phyloP scores from a whole-genome alignment of 2,888 invertebrate species.

The Cephus pulcher region DNA sequence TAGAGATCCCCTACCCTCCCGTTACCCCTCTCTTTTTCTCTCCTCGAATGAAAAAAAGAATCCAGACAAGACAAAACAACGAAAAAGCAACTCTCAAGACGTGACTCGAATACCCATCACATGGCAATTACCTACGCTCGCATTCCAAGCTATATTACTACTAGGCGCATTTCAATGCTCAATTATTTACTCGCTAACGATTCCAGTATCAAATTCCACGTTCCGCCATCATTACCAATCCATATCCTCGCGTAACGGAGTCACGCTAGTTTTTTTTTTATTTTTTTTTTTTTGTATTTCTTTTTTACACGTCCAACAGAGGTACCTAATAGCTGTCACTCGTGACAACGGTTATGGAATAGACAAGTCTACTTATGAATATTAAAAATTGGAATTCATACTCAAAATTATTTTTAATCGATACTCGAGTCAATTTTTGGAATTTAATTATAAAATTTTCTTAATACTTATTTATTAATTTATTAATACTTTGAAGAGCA shows the following conservation, averaged over 20 bases:
- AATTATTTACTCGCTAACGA: background rate
- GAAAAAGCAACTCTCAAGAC: background rate
- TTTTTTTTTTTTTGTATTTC: background rate
- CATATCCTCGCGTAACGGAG: background rate
- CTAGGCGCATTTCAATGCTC: background rate
- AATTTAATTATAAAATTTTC: background rate
- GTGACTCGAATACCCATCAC: background rate
- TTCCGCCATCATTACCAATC: background rate
- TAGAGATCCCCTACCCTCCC: background rate
- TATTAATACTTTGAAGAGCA: background rate
- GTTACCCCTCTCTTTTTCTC: background rate
- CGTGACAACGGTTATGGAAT: background rate
- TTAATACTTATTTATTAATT: too few relatives aligned
- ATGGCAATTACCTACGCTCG: background rate
- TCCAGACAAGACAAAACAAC: background rate
- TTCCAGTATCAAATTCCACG: background rate
- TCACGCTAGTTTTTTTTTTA: background rate
- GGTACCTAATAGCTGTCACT: background rate
- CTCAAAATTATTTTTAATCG: background rate
- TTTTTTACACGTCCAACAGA: background rate
- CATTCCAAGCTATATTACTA: background rate
- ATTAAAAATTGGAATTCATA: background rate
- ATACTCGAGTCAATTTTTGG: background rate
- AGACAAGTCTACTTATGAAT: background rate
- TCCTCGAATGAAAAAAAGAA: background rate